Conservation (phyloP, 2,888 invertebrate species). For the Chrysodeixis includens region DNA sequence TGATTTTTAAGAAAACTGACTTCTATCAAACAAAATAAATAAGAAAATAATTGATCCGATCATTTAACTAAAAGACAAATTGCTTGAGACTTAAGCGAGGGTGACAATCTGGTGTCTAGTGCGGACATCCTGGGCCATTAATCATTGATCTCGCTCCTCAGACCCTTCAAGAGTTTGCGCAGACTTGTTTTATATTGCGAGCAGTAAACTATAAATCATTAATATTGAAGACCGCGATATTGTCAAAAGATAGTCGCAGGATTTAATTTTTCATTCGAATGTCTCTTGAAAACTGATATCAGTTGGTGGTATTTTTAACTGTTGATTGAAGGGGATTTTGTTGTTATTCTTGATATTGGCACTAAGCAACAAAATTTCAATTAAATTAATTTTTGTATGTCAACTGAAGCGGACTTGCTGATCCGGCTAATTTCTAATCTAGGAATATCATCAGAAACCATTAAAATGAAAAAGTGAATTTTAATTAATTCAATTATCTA, state of each 20-base stretch:
- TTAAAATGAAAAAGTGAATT: too few relatives aligned
- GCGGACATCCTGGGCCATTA: conserved; percentile 59
- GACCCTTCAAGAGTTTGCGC: conserved; percentile 37
- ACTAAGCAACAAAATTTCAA: too few relatives aligned
- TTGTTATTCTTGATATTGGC: too few relatives aligned
- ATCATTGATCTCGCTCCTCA: conserved; percentile 62
- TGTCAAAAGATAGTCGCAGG: conserved; percentile 40
- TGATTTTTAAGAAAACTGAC: background rate
- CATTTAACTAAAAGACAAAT: conserved; percentile 64
- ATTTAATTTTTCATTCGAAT: conserved; percentile 51
- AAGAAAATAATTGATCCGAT: conserved; percentile 48
- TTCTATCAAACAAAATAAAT: conserved; percentile 23
- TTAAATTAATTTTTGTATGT: too few relatives aligned
- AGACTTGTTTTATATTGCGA: conserved; percentile 56
- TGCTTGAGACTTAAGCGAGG: conserved; percentile 44
- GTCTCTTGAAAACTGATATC: conserved; percentile 16
- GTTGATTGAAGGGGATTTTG: background rate
- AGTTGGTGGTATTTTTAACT: background rate
- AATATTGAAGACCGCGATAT: conserved; percentile 45
- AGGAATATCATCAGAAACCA: too few relatives aligned
- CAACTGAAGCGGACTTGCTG: too few relatives aligned
- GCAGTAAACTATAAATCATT: conserved; percentile 57
- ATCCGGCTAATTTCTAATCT: too few relatives aligned
- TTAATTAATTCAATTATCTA: too few relatives aligned
- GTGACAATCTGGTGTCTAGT: conserved; percentile 57